Conservation (phyloP, 2,888 invertebrate species). For the Lasiommata megera region DNA sequence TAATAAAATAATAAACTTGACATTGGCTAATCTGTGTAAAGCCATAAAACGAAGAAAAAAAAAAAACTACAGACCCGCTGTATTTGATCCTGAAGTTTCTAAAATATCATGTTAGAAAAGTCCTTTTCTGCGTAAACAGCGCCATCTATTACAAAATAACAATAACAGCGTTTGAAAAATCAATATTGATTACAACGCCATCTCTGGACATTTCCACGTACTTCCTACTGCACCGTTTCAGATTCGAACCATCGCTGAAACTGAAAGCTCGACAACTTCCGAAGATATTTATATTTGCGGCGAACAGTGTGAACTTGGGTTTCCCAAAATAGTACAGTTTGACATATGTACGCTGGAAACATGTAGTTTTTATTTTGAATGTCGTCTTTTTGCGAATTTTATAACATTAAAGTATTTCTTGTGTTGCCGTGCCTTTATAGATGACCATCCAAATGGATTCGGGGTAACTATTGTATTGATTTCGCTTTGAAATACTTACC, state of each 20-base stretch:
- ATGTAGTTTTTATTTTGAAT: slow-evolving; percentile 78
- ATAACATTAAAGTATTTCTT: slow-evolving; percentile 51
- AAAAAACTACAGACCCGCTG: too few species aligned
- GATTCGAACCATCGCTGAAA: slow-evolving; percentile 37
- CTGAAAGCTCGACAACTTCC: slow-evolving; percentile 40
- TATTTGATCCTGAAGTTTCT: too few species aligned
- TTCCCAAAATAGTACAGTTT: slow-evolving; percentile 77
- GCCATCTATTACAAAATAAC: slow-evolving; percentile 22
- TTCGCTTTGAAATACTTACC: slow-evolving; percentile 44
- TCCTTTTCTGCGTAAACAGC: too few species aligned
- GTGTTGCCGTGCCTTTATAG: slow-evolving; percentile 41
- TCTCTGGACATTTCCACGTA: slow-evolving; percentile 36
- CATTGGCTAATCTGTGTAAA: too few species aligned
- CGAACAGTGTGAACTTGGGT: slow-evolving; percentile 72
- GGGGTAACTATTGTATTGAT: slow-evolving; percentile 62
- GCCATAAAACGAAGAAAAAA: too few species aligned
- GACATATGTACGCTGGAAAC: slow-evolving; percentile 75
- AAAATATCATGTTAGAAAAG: too few species aligned
- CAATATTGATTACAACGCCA: slow-evolving; percentile 41
- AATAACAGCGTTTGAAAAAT: background rate
- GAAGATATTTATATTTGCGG: slow-evolving; percentile 58
- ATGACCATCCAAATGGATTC: slow-evolving; percentile 68
- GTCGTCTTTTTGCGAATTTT: slow-evolving; percentile 59
- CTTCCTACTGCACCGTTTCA: slow-evolving; percentile 9
- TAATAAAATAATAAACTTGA: too few species aligned